Evolutionary conservation across 30 jellyfish, hydroid and myxozoan species (phyloP), one percentile per base, ranked within the genome.

Genomic region (Aurelia aurita): DNA sequence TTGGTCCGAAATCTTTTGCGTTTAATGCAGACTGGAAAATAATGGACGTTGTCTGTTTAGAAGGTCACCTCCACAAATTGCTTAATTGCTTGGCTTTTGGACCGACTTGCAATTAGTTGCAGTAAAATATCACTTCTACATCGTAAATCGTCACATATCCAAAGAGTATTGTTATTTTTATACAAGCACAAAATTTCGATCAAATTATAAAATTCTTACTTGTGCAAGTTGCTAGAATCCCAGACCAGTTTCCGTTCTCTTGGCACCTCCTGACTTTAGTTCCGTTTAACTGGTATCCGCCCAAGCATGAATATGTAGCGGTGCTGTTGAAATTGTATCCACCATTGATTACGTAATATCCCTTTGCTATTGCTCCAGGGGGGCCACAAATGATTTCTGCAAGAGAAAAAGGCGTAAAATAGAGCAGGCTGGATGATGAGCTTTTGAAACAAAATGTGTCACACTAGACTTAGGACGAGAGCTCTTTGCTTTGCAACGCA

Each of bases 261-360:
- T 84, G 97, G 62, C 97, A 90, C 11, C 35, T 43, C 62, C 97
- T 58, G 14, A 27, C 76, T 80, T 58, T 23, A 35, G 74, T 59
- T 57, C 96, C 98, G 15, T 86, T 63, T 35, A 91, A 59, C 44
- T 27, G 39, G 78, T 19, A 91, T 22, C 96, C 98, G 70, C 97
- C 96, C 80, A 64, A 32, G 60, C 98, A 91, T 31, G 80, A 59
- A 58, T 91, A 91, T 39, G 74, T 60, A n/a, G 76, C 95, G n/a
- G 75, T 66, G 78, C 87, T 72, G 62, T 72, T 72, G 63, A 46
- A 84, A 73, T 72, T 70, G 77, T 27, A 73, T 6, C 65, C 59
- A 10, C 93, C 93, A 49, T 72, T 27, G 32, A 85, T 39, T 44
- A 63, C 63, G 57, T 47, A 68, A 5, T 73, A 79, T 35, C 98